phyloP scores from a whole-genome alignment of 2,797 vertebrate species.

The Poeciliopsis presidionis region DNA sequence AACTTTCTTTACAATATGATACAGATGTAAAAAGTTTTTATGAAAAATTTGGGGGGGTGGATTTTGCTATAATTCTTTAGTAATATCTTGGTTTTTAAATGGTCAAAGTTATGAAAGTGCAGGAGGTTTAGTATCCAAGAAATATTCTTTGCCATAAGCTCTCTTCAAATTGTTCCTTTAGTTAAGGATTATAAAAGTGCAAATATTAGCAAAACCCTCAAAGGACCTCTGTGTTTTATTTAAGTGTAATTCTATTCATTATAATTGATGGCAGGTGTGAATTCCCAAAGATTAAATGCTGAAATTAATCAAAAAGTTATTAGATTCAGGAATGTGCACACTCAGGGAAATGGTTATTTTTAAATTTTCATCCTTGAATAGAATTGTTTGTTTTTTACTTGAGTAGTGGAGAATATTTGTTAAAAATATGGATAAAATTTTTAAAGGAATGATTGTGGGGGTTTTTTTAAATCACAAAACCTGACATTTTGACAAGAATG shows the following conservation, averaged over 20 bases:
- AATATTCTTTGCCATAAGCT: not conserved
- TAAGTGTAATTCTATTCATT: not conserved
- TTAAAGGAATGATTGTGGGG: not conserved
- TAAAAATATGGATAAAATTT: not conserved
- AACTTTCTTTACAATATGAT: not conserved
- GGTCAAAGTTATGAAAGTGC: not conserved
- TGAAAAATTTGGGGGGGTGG: too few relatives aligned
- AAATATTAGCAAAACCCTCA: not conserved
- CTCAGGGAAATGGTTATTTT: not conserved
- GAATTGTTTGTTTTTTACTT: not conserved
- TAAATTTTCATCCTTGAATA: not conserved
- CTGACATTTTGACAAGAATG: not conserved
- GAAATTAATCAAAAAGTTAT: not conserved
- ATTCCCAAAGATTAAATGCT: not conserved
- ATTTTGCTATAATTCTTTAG: not conserved
- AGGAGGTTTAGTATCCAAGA: not conserved
- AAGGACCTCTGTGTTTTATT: not conserved
- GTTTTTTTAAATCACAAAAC: not conserved
- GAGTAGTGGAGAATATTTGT: not conserved
- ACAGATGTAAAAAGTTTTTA: too few relatives aligned
- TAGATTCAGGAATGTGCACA: not conserved
- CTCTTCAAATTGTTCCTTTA: not conserved
- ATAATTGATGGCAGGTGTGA: not conserved
- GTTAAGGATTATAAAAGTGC: not conserved
- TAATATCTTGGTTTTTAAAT: not conserved